Conservation (phyloP, 2,113 vertebrate species). For the Gopherus evgoodei region DNA sequence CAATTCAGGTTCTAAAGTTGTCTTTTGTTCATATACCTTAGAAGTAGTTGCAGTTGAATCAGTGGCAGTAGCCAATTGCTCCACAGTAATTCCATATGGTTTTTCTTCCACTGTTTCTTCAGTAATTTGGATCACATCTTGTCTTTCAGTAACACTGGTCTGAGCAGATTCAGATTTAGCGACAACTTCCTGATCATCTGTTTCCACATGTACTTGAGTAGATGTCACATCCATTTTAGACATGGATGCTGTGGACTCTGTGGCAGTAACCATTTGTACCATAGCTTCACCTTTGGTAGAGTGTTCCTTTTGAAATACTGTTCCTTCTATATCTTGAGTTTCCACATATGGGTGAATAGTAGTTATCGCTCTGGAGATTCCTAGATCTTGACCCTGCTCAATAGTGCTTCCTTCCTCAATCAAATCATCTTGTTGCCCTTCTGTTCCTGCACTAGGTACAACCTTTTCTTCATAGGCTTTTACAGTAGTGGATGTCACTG, state of each 20-base stretch:
- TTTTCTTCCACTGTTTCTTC: background rate
- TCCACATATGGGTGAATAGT: background rate
- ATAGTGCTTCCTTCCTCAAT: slow-evolving; percentile 62
- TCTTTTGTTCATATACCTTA: background rate
- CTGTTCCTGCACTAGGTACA: background rate
- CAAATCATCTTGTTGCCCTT: background rate
- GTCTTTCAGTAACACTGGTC: background rate
- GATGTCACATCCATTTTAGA: background rate
- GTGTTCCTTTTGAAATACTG: slow-evolving; percentile 24
- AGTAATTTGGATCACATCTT: background rate
- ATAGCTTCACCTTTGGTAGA: slow-evolving; percentile 6
- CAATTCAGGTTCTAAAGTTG: background rate
- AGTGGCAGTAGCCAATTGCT: background rate
- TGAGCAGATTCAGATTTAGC: background rate
- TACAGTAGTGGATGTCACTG: background rate
- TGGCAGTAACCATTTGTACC: slow-evolving; percentile 5
- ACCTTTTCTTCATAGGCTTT: background rate
- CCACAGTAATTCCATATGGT: background rate
- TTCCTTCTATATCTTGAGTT: slow-evolving; percentile 66
- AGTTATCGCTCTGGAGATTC: slow-evolving; percentile 20
- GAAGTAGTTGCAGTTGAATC: background rate
- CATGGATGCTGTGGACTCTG: background rate
- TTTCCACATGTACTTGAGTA: background rate
- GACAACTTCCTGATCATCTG: background rate
- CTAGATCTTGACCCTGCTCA: slow-evolving; percentile 33